Evolutionary conservation across 2,113 vertebrate genomes (phyloP), one percentile per base, ranked within the genome.

Genomic region (Xyliphius kryptos): DNA sequence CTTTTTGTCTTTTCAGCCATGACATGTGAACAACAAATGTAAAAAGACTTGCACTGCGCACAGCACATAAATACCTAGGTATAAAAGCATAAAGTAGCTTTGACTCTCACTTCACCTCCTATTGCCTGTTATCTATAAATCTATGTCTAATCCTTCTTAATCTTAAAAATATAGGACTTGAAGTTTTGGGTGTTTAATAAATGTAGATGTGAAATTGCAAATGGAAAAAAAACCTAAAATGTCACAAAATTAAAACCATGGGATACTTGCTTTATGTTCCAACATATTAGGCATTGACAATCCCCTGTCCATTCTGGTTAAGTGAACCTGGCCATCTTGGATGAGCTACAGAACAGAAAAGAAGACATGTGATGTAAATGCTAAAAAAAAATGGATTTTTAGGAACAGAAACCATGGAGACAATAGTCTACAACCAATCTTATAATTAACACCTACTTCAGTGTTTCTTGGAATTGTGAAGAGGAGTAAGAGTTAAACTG

Each of bases 261-360:
- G 51, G 77, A 81, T 85, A 92, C 93, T 94, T 96, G 90, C 95
- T 91, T 97, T 97, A 88, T 88, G 86, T 77, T 98, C 93, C 92
- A 95, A 82, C 90, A 98, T 93, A 87, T 98, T 97, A 89, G 95
- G 95, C 94, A 98, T 94, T 68, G 95, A 98, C 46, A 91, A 86
- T 59, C 95, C 94, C 83, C 94, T 89, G 79, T 95, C 93, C 94
- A 93, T 90, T 85, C 89, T 87, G 84, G 87, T 80, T 70, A 87
- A 87, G 70, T 89, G 87, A 82, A 87, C 83, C 75, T 85, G 89
- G 80, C 86, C 83, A 68, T 93, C 94, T 88, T 87, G 83, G 82
- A 80, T 82, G 74, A 80, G 86, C 93, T 87, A 88, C 55, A 82
- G 84, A 71, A 68, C 75, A 49, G n/a, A 87, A 83, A 82, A 78